A percentile compares a stretch with the other conserved stretches of the same genome.
These are phyloP conservation scores for Haplochromis vanheusdeni DNA, from an alignment of 2,113 vertebrate genomes.

Conservation along the genomic window DNA sequence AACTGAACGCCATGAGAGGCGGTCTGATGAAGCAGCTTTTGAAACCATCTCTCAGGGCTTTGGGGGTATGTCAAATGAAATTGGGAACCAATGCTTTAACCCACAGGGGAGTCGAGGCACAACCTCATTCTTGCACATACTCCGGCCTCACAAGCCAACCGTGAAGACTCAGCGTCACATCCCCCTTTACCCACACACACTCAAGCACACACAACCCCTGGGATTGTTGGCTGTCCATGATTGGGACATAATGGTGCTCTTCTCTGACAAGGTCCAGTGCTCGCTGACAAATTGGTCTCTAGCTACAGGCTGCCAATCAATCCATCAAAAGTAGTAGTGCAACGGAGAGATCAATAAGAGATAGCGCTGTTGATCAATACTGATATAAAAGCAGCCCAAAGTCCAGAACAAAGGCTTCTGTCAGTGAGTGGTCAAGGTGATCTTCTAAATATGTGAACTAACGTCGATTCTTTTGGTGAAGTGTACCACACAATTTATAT, in stretches of 20 bases:
- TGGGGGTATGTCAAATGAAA: neutral
- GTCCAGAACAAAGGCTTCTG: conserved; percentile 3
- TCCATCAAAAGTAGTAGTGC: conserved; percentile 54
- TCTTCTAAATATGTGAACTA: neutral
- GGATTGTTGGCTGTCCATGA: conserved; percentile 29
- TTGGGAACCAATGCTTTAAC: neutral
- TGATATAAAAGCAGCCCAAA: conserved; percentile 25
- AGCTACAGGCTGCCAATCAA: conserved; percentile 59
- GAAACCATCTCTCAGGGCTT: neutral
- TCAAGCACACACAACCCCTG: neutral
- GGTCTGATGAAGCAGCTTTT: neutral
- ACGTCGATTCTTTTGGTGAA: neutral
- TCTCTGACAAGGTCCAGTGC: conserved; percentile 46
- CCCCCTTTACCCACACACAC: neutral
- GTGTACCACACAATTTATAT: neutral
- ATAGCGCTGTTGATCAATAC: conserved; percentile 42
- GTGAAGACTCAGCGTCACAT: conserved; percentile 2
- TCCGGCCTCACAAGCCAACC: neutral
- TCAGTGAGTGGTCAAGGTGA: conserved; percentile 9
- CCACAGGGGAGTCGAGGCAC: neutral
- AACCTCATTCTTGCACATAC: neutral
- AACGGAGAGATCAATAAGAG: conserved; percentile 25
- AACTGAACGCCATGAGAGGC: neutral
- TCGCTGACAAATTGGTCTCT: conserved; percentile 60
- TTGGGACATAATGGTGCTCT: conserved; percentile 50